Base-by-base conservation (phyloP, 2,113 vertebrate genomes). In the Prinia subflava region DNA sequence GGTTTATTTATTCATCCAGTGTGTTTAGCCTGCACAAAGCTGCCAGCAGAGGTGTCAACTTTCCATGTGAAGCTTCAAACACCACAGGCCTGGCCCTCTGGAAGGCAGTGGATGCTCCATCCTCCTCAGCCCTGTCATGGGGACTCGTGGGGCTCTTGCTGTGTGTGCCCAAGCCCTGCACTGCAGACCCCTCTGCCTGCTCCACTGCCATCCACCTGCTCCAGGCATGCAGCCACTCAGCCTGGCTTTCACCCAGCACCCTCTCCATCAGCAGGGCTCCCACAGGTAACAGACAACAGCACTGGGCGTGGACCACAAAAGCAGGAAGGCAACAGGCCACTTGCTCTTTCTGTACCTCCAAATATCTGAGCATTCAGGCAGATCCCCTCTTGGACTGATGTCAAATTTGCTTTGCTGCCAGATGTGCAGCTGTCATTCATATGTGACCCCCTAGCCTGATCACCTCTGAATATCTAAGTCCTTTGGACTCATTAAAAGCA, bases 161-260 rank as follows among this genome's bases (percentile, higher is more conserved):
- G 39, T 15, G 39, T 0, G 6, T 39, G 46, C 56, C n/a, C 1
- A 4, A 78, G 67, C 44, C 41, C 41, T 27, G 28, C 19, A 4
- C 6, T 37, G 44, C n/a, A 28, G 49, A 11, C 2, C 0, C 23
- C 47, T 27, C 31, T 63, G 41, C 52, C 49, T 70, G 64, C 56
- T 46, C 56, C 0, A 0, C 3, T 50, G 30, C 67, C 21, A 41
- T 2, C 10, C 2, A 2, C 17, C 21, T 14, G 33, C 68, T 57
- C 24, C 5, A 3, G 17, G 24, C 35, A 33, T 5, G 21, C 19
- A 23, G 23, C 4, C 0, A 0, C 31, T n/a, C 46, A 53, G 8
- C 46, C 35, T 13, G 5, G 47, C 64, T 57, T 41, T 50, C 55
- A 56, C 13, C 53, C 55, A 53, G 25, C 28, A 37, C 19, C 22